phyloP scores from a whole-genome alignment of 2,113 vertebrate genomes.

The Spermophilus dauricus region DNA sequence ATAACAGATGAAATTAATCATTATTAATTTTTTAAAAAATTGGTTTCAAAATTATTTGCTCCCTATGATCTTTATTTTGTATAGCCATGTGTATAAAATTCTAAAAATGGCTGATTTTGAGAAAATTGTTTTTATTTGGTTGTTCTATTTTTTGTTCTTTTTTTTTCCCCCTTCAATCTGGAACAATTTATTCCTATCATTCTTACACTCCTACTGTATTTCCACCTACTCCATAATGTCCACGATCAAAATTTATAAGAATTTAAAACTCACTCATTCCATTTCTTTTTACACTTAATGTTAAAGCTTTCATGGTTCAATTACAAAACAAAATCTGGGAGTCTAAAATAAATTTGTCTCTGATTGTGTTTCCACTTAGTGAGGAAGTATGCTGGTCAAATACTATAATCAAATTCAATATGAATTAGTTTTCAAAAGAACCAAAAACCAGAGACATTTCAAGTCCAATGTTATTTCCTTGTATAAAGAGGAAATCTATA shows the following conservation, averaged over 20 bases:
- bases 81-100: neutral
- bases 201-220: neutral
- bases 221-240: neutral
- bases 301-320: constrained; percentile 1
- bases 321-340: constrained; percentile 4
- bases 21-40: neutral
- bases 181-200: neutral
- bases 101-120: constrained; percentile 19
- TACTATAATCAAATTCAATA: constrained; percentile 54
- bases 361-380: constrained; percentile 43
- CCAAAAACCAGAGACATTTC: constrained; percentile 19
- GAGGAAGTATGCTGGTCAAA: constrained; percentile 37
- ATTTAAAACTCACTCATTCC: neutral
- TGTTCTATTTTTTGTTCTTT: neutral
- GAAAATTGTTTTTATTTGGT: neutral
- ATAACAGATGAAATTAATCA: neutral
- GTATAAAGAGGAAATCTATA: constrained; percentile 1
- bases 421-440: constrained; percentile 65
- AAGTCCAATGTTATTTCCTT: neutral
- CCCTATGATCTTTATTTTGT: neutral
- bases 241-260: neutral
- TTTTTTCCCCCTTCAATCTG: neutral
- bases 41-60: neutral
- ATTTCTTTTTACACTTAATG: neutral
- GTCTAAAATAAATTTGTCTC: constrained; percentile 41